Conservation (phyloP, 2,888 invertebrate species). For the Venusia cambrica region DNA sequence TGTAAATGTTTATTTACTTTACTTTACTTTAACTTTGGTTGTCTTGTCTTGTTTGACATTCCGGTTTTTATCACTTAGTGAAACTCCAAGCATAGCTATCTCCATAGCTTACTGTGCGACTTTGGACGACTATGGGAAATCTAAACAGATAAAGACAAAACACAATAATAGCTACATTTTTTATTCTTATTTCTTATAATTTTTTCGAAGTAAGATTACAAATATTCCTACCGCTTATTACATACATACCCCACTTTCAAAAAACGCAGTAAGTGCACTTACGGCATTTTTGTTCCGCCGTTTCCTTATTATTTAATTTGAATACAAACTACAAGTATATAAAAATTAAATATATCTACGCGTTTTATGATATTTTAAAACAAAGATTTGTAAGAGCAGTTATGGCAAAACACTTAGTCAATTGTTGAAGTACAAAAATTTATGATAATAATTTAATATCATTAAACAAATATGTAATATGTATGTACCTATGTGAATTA, state of each 20-base stretch:
- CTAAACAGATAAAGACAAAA: too few species aligned
- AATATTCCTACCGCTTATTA: constrained; percentile 12
- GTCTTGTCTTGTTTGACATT: too few species aligned
- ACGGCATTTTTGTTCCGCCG: constrained; percentile 9
- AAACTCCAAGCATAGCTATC: too few species aligned
- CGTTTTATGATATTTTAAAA: constrained; percentile 7
- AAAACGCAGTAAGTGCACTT: constrained; percentile 10
- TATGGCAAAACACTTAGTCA: constrained; percentile 1
- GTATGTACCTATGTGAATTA: too few species aligned
- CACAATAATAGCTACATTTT: constrained; percentile 43
- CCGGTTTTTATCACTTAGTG: too few species aligned
- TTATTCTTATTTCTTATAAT: constrained; percentile 46
- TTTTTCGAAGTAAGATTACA: constrained; percentile 16
- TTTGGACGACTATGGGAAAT: too few species aligned
- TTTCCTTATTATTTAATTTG: constrained; percentile 1
- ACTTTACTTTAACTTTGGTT: too few species aligned
- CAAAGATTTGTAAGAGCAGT: neutral
- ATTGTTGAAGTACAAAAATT: too few species aligned
- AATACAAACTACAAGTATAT: constrained; percentile 8
- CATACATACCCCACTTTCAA: constrained; percentile 4
- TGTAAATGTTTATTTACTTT: too few species aligned
- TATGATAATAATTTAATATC: too few species aligned
- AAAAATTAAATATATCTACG: constrained; percentile 14
- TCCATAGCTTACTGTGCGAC: too few species aligned
- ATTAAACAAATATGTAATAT: too few species aligned